Evolutionary conservation across 37 sponge, comb jelly and placozoan genomes (phyloP), one percentile per base, ranked within the genome.

Genomic region (Beroe forskalii): DNA sequence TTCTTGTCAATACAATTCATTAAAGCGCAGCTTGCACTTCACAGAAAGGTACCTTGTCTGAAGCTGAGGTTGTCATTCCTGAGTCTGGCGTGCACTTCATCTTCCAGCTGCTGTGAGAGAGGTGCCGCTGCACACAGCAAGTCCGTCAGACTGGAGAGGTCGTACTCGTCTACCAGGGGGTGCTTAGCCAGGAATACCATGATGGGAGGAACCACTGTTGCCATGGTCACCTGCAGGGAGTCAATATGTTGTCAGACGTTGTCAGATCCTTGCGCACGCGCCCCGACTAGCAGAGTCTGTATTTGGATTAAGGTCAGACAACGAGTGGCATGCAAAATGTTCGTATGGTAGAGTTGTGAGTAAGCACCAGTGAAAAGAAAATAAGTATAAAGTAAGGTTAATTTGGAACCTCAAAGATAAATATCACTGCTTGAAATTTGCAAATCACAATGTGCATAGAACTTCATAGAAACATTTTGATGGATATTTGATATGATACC

Each of bases 81-180:
- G 14, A 64, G 66, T 64, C 66, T 22, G 25, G 66, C 66, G 30
- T 28, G 25, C 4, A 27, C 91, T 24, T 89, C 91, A 40, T 89
- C 32, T 0, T 90, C 86, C 30, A 94, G 0, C 6, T 96, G 95
- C 30, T 91, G 94, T 33, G 95, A 91, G 42, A 95, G 89, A 17
- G 97, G 97, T 39, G 97, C 97, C 24, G 97, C 95, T 0, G 92
- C 97, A 48, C 90, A 62, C 22, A 93, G 62, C 0, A 96, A 86
- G 41, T 90, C 35, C 23, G 32, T 90, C 0, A 96, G 20, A 27
- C 62, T 61, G 1, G 94, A 93, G 0, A 95, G 90, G 75, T 96
- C 90, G 90, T 96, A 96, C 62, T 94, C 72, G 61, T 92, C 91
- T 9, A 96, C 94, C 19, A 67, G 35, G 4, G 95, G 94, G 48